Conservation (phyloP, 2,888 invertebrate genomes). For the Calameuta idolon region DNA sequence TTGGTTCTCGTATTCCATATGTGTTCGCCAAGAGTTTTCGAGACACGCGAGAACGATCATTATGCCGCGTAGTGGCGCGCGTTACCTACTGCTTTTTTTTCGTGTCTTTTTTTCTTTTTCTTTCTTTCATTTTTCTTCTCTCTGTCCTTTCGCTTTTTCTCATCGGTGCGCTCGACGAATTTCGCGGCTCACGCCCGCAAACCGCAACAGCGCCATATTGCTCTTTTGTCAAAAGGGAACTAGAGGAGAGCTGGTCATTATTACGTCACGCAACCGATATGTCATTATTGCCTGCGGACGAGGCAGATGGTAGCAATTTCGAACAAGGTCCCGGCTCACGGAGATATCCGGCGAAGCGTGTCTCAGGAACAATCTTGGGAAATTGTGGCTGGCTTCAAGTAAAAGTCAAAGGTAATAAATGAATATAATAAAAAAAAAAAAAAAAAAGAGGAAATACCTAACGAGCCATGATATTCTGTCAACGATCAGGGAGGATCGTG, state of each 20-base stretch:
- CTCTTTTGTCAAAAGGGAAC: conserved; percentile 48
- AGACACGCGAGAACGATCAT: neutral
- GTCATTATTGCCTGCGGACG: conserved; percentile 32
- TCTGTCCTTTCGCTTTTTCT: neutral
- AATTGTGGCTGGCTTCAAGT: neutral
- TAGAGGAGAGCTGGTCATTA: conserved; percentile 7
- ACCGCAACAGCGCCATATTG: conserved; percentile 61
- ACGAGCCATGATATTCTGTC: neutral
- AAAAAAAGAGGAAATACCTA: neutral
- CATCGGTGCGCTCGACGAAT: neutral
- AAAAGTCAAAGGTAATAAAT: neutral
- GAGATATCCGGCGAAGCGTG: conserved; percentile 4
- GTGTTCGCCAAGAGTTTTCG: neutral
- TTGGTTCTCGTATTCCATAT: neutral
- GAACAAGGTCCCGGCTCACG: neutral
- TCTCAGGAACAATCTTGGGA: neutral
- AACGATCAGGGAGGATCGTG: neutral
- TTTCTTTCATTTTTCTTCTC: neutral
- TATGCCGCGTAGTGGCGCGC: neutral
- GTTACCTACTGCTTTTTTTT: neutral
- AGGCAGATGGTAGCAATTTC: conserved; percentile 39
- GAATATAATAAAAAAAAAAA: neutral
- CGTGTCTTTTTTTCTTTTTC: too few species aligned
- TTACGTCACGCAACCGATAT: conserved; percentile 44
- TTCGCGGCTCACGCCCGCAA: conserved; percentile 44